phyloP scores from a whole-genome alignment of 2,113 vertebrate genomes.

The Pangasianodon hypophthalmus region DNA sequence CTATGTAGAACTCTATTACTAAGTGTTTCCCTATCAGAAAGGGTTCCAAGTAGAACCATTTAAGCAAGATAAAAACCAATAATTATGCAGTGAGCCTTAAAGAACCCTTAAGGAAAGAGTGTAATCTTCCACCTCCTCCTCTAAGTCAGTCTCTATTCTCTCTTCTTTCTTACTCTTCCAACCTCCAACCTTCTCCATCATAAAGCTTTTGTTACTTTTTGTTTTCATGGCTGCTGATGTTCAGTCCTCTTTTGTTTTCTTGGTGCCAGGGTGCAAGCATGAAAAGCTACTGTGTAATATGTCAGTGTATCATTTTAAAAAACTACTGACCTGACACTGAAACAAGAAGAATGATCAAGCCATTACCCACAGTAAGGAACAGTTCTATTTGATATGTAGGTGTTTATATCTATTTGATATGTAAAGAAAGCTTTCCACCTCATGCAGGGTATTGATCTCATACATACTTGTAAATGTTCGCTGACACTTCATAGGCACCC shows the following conservation, averaged over 20 bases:
- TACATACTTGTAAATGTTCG: constrained; percentile 12
- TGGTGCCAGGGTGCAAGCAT: background rate
- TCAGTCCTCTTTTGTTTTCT: background rate
- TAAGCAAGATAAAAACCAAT: background rate
- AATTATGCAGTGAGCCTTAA: background rate
- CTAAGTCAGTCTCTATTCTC: background rate
- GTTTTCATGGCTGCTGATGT: background rate
- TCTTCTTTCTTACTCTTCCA: background rate
- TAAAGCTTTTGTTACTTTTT: background rate
- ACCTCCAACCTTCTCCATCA: background rate
- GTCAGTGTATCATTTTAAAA: background rate
- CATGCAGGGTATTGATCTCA: background rate
- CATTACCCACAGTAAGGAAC: background rate
- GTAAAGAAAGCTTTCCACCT: constrained; percentile 11
- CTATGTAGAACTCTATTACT: background rate
- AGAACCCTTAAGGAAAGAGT: background rate
- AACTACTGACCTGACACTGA: background rate
- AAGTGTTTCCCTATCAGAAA: background rate
- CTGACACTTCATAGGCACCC: constrained; percentile 5
- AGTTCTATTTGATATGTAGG: constrained; percentile 6
- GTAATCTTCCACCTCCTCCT: background rate
- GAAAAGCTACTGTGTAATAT: background rate
- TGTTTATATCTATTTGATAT: background rate
- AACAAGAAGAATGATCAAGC: background rate
- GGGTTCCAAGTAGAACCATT: background rate